These are phyloP conservation scores for Sturmia bella DNA, from an alignment of 2,888 invertebrate genomes.

Conservation along the genomic window DNA sequence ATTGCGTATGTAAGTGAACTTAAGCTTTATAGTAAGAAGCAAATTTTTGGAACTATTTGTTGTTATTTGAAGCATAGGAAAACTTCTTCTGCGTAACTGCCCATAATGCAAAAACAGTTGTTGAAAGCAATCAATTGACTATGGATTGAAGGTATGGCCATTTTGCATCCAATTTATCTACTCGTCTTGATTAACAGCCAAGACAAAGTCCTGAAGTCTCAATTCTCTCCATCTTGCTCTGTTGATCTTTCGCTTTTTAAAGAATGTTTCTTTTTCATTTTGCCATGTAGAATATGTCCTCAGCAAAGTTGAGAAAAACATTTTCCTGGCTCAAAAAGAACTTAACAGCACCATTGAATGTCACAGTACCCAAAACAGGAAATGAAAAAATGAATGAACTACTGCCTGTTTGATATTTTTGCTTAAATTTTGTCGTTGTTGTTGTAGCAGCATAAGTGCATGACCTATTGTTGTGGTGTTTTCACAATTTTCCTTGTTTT, in stretches of 20 bases:
- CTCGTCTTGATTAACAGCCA: too few relatives aligned
- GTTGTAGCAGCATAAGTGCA: neutral
- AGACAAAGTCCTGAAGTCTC: too few relatives aligned
- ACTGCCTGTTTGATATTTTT: constrained; percentile 1
- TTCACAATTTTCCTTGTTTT: neutral
- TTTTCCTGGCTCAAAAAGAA: neutral
- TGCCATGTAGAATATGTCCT: constrained; percentile 11
- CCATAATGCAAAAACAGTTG: too few relatives aligned
- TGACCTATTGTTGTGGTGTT: constrained; percentile 8
- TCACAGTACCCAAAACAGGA: constrained; percentile 25
- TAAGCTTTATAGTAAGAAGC: too few relatives aligned
- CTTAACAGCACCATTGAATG: constrained; percentile 28
- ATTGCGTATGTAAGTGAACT: too few relatives aligned
- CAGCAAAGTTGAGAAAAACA: neutral
- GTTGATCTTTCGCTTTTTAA: neutral
- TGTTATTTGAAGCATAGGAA: too few relatives aligned
- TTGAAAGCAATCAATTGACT: too few relatives aligned
- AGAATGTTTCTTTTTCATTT: neutral
- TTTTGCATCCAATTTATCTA: too few relatives aligned
- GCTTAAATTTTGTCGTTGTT: constrained; percentile 7
- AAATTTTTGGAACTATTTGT: too few relatives aligned
- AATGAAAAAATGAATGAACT: constrained; percentile 42
- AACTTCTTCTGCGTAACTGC: too few relatives aligned
- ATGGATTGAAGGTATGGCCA: too few relatives aligned
- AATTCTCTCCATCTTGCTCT: neutral